Conservation (phyloP, 2,113 vertebrate species). For the Gadus chalcogrammus region DNA sequence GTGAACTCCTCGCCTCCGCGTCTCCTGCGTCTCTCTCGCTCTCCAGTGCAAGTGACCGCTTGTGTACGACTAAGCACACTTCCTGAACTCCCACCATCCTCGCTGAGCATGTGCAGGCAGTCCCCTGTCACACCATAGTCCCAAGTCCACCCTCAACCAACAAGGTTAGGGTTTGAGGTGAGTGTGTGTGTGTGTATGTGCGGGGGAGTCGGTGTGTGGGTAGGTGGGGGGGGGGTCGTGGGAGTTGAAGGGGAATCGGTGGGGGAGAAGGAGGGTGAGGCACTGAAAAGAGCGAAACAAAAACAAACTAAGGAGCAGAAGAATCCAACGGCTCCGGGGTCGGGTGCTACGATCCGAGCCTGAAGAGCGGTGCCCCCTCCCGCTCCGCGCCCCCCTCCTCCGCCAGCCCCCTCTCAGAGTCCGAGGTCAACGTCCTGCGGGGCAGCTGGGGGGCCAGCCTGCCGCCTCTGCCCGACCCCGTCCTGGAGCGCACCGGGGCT, state of each 20-base stretch:
- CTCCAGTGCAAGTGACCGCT: slow-evolving; percentile 67
- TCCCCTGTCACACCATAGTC: too few species aligned
- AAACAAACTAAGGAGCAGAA: slow-evolving; percentile 28
- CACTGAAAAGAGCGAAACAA: slow-evolving; percentile 47
- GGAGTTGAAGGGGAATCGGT: slow-evolving; percentile 18
- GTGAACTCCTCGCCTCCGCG: neutral
- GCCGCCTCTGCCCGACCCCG: neutral
- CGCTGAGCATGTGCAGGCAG: too few species aligned
- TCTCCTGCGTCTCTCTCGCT: slow-evolving; percentile 16
- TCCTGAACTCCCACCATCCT: too few species aligned
- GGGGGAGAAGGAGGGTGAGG: slow-evolving; percentile 43
- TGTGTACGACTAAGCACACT: slow-evolving; percentile 30
- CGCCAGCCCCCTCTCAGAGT: slow-evolving; percentile 53
- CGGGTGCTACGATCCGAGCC: slow-evolving; percentile 65
- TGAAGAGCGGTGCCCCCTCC: slow-evolving; percentile 49
- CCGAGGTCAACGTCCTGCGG: slow-evolving; percentile 61
- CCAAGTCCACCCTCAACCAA: neutral
- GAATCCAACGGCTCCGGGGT: neutral
- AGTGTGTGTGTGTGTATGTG: too few species aligned
- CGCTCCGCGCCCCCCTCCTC: slow-evolving; percentile 55
- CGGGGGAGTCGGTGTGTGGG: slow-evolving; percentile 3
- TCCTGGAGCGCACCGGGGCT: too few species aligned
- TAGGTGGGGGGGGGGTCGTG: neutral
- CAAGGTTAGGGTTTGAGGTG: too few species aligned
- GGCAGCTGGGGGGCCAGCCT: slow-evolving; percentile 4